Percentiles rank a stretch among this genome's conserved stretches.
Conservation (phyloP, 1,140 invertebrate species). For the Pseudoatta argentina region DNA sequence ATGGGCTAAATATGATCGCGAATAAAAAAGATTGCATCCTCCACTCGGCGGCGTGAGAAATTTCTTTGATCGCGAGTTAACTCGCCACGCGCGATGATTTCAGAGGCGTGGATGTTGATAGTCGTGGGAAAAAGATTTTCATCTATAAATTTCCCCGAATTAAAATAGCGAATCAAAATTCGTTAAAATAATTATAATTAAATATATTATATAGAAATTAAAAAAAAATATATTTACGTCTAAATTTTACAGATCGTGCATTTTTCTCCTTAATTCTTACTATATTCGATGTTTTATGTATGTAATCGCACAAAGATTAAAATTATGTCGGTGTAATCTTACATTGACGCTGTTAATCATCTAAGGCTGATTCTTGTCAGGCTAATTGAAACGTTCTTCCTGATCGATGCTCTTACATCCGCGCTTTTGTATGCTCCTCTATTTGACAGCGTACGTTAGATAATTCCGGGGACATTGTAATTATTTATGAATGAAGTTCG, state of each 20-base stretch:
- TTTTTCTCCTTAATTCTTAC: neutral
- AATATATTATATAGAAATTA: neutral
- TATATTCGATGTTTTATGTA: neutral
- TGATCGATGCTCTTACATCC: neutral
- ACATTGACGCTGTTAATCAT: slow-evolving; percentile 1
- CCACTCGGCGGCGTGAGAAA: slow-evolving; percentile 21
- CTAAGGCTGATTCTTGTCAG: neutral
- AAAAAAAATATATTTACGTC: neutral
- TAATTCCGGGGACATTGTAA: neutral
- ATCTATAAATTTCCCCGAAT: neutral
- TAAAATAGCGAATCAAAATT: neutral
- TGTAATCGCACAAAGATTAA: slow-evolving; percentile 48
- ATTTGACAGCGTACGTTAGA: slow-evolving; percentile 18
- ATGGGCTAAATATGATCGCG: slow-evolving; percentile 14
- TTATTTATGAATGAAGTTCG: slow-evolving; percentile 71
- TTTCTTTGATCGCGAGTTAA: slow-evolving; percentile 15
- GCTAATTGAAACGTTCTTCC: slow-evolving; percentile 37
- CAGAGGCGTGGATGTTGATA: neutral
- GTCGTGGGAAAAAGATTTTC: slow-evolving; percentile 4
- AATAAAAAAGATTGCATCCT: slow-evolving; percentile 19
- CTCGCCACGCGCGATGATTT: slow-evolving; percentile 12
- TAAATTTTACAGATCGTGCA: neutral
- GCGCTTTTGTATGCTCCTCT: neutral
- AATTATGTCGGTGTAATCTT: slow-evolving; percentile 41
- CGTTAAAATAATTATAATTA: neutral